Conservation (phyloP, 53 echinoderm and acorn worm species). For the Mesocentrotus franciscanus region DNA sequence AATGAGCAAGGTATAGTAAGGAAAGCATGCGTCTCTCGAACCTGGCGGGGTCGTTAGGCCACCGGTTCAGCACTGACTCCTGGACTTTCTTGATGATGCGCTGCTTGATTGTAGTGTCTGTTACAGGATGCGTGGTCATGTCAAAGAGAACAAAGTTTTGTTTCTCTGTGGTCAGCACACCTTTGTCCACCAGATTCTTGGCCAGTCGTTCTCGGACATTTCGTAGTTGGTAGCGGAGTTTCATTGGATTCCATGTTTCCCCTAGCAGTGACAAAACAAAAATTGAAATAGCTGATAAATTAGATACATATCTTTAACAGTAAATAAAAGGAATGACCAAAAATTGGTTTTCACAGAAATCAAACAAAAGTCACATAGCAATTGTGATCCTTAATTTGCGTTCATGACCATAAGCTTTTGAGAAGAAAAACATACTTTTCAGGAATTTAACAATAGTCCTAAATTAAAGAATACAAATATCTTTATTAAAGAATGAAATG, state of each 20-base stretch:
- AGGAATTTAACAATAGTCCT: no score
- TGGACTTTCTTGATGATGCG: slow-evolving; percentile 94
- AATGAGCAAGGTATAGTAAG: slow-evolving; percentile 94
- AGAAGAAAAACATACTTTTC: no score
- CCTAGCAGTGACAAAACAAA: slow-evolving; percentile 62
- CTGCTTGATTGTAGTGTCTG: slow-evolving; percentile 88
- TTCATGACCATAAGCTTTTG: no score
- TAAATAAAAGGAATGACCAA: neutral
- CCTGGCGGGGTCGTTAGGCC: slow-evolving; percentile 95
- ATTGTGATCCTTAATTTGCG: no score
- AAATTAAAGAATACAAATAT: no score
- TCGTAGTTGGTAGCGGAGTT: slow-evolving; percentile 92
- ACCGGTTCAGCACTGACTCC: slow-evolving; percentile 93
- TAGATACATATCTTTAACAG: neutral
- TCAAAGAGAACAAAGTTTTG: slow-evolving; percentile 99
- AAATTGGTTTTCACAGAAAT: no score
- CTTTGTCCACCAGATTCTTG: slow-evolving; percentile 98
- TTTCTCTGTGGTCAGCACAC: slow-evolving; percentile 98
- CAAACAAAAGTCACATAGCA: no score
- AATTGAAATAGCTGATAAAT: neutral
- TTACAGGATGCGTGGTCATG: slow-evolving; percentile 97
- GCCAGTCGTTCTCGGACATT: slow-evolving; percentile 97
- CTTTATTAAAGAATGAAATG: no score
- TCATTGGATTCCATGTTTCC: slow-evolving; percentile 99
- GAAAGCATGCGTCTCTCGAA: slow-evolving; percentile 91